A percentile compares a stretch with the other conserved stretches of the same genome.
Evolutionary conservation across 2,113 vertebrate species (phyloP).

Genomic region (Odocoileus virginianus): DNA sequence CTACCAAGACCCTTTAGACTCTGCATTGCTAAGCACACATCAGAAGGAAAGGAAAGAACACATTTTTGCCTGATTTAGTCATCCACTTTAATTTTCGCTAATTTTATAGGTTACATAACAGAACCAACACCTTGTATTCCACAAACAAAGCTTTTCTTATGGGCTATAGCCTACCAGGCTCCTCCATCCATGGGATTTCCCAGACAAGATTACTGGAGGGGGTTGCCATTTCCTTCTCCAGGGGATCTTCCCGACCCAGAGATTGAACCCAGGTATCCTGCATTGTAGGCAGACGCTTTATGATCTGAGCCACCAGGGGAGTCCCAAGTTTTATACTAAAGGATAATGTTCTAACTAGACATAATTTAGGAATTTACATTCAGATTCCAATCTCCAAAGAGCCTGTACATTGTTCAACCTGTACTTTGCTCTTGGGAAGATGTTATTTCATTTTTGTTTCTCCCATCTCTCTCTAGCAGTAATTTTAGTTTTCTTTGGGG

Average conservation of each 20-base stretch:
- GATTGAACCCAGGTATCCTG: too few relatives aligned
- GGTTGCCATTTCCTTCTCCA: too few relatives aligned
- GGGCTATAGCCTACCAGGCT: too few relatives aligned
- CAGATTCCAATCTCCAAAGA: neutral
- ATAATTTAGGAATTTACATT: slow-evolving; percentile 9
- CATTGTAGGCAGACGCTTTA: too few relatives aligned
- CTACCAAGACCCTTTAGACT: neutral
- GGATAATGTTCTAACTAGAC: slow-evolving; percentile 15
- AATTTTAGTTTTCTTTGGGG: slow-evolving; percentile 6
- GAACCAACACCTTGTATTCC: neutral
- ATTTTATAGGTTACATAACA: neutral
- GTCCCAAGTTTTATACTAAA: slow-evolving; percentile 45
- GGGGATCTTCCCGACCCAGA: too few relatives aligned
- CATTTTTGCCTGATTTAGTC: neutral
- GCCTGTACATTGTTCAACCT: neutral
- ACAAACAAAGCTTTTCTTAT: neutral
- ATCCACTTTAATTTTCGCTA: slow-evolving; percentile 26
- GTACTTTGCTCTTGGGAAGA: slow-evolving; percentile 28
- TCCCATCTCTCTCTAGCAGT: neutral
- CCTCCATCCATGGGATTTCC: too few relatives aligned
- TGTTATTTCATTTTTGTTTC: neutral
- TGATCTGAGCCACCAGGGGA: too few relatives aligned
- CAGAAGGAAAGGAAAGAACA: neutral
- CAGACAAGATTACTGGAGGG: too few relatives aligned
- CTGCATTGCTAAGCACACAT: neutral